A percentile compares a stretch with the other conserved stretches of the same genome.
Conservation (phyloP, 2,113 vertebrate genomes). For the Rhadina sibilatrix region DNA sequence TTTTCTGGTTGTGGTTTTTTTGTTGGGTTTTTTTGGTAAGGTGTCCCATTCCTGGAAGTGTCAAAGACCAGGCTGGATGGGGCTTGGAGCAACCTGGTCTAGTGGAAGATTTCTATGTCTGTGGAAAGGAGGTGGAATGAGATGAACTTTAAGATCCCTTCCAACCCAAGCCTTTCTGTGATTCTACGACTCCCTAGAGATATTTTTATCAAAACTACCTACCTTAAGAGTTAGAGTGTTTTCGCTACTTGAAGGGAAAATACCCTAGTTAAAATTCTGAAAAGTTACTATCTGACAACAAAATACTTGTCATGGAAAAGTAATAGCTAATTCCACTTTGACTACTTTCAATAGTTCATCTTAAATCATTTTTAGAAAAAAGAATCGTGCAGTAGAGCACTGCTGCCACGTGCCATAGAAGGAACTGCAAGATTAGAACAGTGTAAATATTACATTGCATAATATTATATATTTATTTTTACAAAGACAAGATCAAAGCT, state of each 20-base stretch:
- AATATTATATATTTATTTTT: not conserved
- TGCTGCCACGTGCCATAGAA: not conserved
- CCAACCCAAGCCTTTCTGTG: not conserved
- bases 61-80: not conserved
- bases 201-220: not conserved
- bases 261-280: not conserved
- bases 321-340: not conserved
- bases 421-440: not conserved
- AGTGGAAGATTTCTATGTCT: not conserved
- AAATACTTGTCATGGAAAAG: not conserved
- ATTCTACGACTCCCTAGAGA: not conserved
- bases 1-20: not conserved
- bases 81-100: not conserved
- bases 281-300: not conserved
- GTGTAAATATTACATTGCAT: not conserved
- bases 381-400: not conserved
- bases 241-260: not conserved
- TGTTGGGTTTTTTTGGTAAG: not conserved
- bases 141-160: not conserved
- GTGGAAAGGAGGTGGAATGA: not conserved
- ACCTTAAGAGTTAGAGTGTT: not conserved
- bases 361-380: not conserved
- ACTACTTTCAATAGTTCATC: not conserved
- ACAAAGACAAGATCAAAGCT: not conserved
- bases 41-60: not conserved